These are phyloP conservation scores for Acomys russatus DNA, from an alignment of 2,797 vertebrate genomes.

Conservation along the genomic window DNA sequence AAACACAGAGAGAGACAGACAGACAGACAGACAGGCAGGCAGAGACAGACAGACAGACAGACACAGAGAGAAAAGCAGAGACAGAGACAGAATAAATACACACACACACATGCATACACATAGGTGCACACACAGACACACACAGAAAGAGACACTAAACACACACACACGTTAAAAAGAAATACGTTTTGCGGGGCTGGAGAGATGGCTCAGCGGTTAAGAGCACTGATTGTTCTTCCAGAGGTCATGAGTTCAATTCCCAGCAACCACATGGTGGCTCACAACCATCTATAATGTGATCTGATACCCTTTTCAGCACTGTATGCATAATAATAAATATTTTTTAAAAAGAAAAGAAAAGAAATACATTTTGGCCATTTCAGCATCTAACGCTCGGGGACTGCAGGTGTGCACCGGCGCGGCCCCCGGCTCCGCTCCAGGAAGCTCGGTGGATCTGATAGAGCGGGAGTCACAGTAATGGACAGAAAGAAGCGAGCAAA, in stretches of 20 bases:
- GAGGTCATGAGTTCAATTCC: too few species aligned
- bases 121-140: not conserved
- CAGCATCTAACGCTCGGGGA: not conserved
- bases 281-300: too few species aligned
- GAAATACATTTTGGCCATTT: not conserved
- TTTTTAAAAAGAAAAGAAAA: too few species aligned
- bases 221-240: too few species aligned
- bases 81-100: not conserved
- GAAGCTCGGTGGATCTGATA: not conserved
- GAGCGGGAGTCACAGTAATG: not conserved
- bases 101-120: not conserved
- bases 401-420: not conserved
- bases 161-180: not conserved
- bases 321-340: too few species aligned
- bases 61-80: not conserved
- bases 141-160: not conserved
- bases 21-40: not conserved
- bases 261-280: too few species aligned
- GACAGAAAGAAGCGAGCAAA: not conserved
- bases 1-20: not conserved
- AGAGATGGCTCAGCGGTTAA: too few species aligned
- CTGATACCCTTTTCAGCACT: too few species aligned
- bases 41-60: not conserved
- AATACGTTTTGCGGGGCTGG: too few species aligned
- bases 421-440: not conserved